Percentiles rank a stretch among this genome's conserved stretches.
phyloP scores from a whole-genome alignment of 2,797 vertebrate genomes.

The Poecilia gillii region DNA sequence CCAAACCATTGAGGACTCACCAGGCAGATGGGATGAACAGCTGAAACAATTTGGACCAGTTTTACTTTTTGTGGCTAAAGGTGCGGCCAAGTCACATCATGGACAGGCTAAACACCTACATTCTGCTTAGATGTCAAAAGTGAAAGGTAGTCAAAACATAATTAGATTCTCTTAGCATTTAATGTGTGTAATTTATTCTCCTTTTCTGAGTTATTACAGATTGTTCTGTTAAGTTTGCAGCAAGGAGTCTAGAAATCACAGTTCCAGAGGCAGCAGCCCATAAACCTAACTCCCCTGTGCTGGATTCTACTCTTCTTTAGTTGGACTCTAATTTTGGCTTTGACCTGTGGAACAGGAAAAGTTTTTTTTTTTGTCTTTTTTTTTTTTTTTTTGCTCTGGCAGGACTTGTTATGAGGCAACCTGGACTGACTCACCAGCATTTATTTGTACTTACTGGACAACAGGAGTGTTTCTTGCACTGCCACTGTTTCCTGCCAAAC shows the following conservation, averaged over 20 bases:
- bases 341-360: conserved; percentile 60
- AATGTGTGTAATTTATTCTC: conserved; percentile 17
- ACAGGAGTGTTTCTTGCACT: conserved; percentile 32
- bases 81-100: conserved; percentile 37
- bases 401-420: conserved; percentile 48
- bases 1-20: conserved; percentile 51
- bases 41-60: conserved; percentile 72
- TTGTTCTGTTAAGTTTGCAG: conserved; percentile 43
- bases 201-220: neutral
- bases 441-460: conserved; percentile 41
- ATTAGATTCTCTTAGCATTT: conserved; percentile 14
- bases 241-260: conserved; percentile 26
- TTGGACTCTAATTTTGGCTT: conserved; percentile 68
- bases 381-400: conserved; percentile 33
- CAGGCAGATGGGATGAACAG: conserved; percentile 66
- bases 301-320: conserved; percentile 57
- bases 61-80: conserved; percentile 75
- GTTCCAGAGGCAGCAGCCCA: conserved; percentile 58
- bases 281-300: conserved; percentile 58
- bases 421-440: conserved; percentile 43
- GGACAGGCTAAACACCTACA: conserved; percentile 50
- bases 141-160: conserved; percentile 42
- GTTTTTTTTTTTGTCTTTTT: conserved; percentile 13
- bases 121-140: conserved; percentile 40
- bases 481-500: conserved; percentile 18